Base-by-base conservation (phyloP, 1,140 invertebrate genomes). In the Euwallacea fornicatus region DNA sequence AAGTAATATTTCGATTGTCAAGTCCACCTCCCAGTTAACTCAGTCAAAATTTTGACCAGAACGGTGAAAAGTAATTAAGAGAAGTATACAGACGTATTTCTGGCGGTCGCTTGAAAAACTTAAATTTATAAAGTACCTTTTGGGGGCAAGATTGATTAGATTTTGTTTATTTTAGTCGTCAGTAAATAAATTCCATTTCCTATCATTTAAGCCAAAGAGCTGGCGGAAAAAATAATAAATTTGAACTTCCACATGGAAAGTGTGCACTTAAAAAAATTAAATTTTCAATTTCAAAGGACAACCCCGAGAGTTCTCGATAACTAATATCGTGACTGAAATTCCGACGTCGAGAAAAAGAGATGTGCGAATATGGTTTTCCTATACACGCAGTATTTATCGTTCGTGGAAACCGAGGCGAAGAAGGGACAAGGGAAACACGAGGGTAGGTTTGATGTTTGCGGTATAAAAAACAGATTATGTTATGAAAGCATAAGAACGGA, bases 401-500 rank as follows among this genome's bases (percentile, higher is more conserved):
- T 58, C 44, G 44, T 44, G 42, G 46, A 67, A 58, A 56, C n/a
- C n/a, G 53, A 43, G 33, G 41, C 4, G 0, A 46, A 43, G 42
- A 13, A 67, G 13, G 44, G 44, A 59, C 54, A 44, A n/a, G 44
- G 59, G 41, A 67, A 67, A 43, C 65, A 54, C 60, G 56, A 50
- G 66, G 72, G 56, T 71, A 67, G 69, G 65, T 69, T 73, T 73
- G 72, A 71, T 75, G 74, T 75, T 69, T 64, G 72, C 58, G 56
- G 72, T 71, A 71, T 69, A 64, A 75, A 75, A 75, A 75, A 75
- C 74, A 75, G 72, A 75, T 73, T 73, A 73, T 66, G 74, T 73
- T 75, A 75, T 75, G 72, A 75, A 75, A 72, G 74, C 74, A 69
- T 59, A 56, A 73, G 72, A 75, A 75, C 68, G 69, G 70, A 73